Percentiles rank a stretch among this genome's conserved stretches.
Conservation (phyloP, 2,113 vertebrate species). For the Aptenodytes patagonicus region DNA sequence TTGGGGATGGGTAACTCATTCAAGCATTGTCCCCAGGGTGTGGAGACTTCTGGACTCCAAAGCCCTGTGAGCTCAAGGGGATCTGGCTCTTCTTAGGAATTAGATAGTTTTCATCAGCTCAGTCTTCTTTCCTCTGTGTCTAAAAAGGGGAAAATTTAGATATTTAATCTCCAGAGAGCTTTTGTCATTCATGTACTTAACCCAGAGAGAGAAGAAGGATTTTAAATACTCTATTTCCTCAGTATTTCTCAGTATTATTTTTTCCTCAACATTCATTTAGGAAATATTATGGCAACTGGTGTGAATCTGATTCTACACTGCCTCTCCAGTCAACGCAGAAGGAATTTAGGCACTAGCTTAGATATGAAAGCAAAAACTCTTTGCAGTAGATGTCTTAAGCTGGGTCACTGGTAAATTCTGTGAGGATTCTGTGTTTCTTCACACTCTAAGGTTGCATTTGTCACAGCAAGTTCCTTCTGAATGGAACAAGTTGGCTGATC, state of each 20-base stretch:
- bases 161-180: neutral
- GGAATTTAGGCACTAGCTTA: neutral
- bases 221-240: neutral
- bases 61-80: neutral
- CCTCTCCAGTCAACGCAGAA: neutral
- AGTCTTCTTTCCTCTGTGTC: neutral
- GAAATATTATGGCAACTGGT: neutral
- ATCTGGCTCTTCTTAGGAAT: neutral
- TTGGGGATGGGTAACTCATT: neutral
- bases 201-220: neutral
- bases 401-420: neutral
- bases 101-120: neutral
- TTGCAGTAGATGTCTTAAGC: neutral
- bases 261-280: neutral
- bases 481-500: too few species aligned
- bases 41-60: neutral
- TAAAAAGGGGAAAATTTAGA: neutral
- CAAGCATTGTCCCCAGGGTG: fast-evolving
- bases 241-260: neutral
- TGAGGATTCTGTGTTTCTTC: neutral
- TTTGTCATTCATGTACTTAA: neutral
- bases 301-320: neutral
- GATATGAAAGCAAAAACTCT: neutral
- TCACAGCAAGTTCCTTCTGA: neutral
- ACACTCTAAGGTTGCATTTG: neutral